phyloP scores from a whole-genome alignment of 2,888 invertebrate species.

The Hofmannophila pseudospretella region DNA sequence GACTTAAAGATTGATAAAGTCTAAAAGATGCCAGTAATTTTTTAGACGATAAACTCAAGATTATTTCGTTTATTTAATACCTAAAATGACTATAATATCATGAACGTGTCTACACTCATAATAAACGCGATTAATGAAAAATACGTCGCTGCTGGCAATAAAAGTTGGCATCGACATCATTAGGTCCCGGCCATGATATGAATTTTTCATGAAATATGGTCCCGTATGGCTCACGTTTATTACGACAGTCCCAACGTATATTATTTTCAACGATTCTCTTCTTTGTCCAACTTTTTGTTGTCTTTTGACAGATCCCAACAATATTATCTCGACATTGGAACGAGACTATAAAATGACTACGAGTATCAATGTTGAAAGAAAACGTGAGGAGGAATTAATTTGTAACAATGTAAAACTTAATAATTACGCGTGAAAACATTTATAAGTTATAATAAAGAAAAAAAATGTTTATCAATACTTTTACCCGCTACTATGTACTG shows the following conservation, averaged over 20 bases:
- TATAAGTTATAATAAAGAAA: no score
- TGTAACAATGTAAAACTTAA: conserved; percentile 7
- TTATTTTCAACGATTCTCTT: conserved; percentile 52
- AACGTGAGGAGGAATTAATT: conserved; percentile 37
- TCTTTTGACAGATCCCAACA: conserved; percentile 37
- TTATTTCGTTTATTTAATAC: not conserved
- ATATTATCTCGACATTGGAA: conserved; percentile 48
- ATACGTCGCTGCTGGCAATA: conserved; percentile 62
- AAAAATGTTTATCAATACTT: no score
- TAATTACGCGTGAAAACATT: not conserved
- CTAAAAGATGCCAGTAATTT: no score
- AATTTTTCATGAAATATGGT: conserved; percentile 75
- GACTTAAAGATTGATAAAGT: no score
- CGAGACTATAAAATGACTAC: conserved; percentile 44
- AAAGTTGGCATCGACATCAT: conserved; percentile 69
- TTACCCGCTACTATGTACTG: no score
- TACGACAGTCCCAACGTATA: conserved; percentile 32
- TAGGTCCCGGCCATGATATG: conserved; percentile 62
- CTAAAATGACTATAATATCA: conserved; percentile 11
- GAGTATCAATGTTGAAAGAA: conserved; percentile 30
- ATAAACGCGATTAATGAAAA: conserved; percentile 66
- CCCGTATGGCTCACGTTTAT: conserved; percentile 37
- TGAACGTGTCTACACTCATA: conserved; percentile 43
- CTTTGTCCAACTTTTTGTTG: conserved; percentile 48
- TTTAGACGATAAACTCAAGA: no score